A percentile compares a stretch with the other conserved stretches of the same genome.
Evolutionary conservation across 2,113 vertebrate species (phyloP).

Genomic region (Cervus canadensis): DNA sequence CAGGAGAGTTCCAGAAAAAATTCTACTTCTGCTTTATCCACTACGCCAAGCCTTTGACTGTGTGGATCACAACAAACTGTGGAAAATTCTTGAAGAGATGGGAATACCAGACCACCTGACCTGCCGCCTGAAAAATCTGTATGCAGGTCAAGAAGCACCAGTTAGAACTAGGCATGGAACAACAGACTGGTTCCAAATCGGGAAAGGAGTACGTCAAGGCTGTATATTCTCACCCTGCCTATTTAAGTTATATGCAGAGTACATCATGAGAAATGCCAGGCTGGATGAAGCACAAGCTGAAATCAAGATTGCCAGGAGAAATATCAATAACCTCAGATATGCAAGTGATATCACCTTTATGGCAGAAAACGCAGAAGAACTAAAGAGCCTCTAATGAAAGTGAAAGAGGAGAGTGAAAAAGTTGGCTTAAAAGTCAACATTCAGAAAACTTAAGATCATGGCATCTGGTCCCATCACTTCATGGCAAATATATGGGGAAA

Average conservation of each 20-base stretch:
- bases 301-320: not conserved
- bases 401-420: not conserved
- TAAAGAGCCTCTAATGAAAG: not conserved
- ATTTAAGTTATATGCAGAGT: not conserved
- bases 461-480: not conserved
- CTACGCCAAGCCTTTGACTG: not conserved
- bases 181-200: not conserved
- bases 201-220: not conserved
- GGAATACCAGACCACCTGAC: not conserved
- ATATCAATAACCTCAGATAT: not conserved
- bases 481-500: not conserved
- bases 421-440: not conserved
- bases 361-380: not conserved
- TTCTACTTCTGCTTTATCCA: not conserved
- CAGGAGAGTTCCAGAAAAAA: not conserved
- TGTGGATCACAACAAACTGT: not conserved
- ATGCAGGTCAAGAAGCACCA: not conserved
- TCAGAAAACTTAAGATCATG: not conserved
- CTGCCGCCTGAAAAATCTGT: not conserved
- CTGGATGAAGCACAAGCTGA: not conserved
- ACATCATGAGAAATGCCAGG: not conserved
- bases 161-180: not conserved
- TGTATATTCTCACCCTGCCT: not conserved
- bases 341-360: not conserved
- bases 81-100: not conserved